A percentile compares a stretch with the other conserved stretches of the same genome.
Conservation (phyloP, 2,113 vertebrate genomes). For the Elaphurus davidianus region DNA sequence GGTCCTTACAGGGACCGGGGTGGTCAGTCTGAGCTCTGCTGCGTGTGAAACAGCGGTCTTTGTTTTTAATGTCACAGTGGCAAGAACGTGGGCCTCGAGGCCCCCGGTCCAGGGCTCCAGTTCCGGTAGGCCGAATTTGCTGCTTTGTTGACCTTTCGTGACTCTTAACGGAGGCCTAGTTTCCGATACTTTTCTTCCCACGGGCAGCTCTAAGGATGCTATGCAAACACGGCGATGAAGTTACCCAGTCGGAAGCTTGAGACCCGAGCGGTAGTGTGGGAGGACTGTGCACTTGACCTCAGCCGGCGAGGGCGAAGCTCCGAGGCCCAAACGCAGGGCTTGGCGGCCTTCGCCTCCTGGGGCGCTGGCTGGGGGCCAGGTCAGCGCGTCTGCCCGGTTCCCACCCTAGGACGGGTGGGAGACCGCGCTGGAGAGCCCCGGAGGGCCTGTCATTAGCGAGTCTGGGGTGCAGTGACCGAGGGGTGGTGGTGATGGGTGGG, state of each 20-base stretch:
- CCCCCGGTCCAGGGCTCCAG: neutral
- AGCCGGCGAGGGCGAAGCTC: neutral
- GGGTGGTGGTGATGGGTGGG: neutral
- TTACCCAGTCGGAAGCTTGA: neutral
- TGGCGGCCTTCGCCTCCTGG: neutral
- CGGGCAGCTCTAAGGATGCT: neutral
- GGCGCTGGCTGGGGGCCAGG: neutral
- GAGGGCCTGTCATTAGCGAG: neutral
- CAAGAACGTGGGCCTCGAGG: neutral
- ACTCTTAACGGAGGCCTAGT: neutral
- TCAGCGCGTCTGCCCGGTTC: neutral
- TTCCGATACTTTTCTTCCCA: neutral
- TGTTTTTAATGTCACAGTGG: neutral
- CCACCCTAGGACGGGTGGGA: too few species aligned
- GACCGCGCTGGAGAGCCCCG: neutral
- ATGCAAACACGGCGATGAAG: neutral
- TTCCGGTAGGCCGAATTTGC: neutral
- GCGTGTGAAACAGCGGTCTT: neutral
- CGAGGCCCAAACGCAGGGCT: neutral
- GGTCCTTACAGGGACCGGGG: neutral
- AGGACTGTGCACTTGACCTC: neutral
- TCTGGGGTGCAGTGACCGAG: neutral
- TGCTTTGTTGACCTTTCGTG: neutral
- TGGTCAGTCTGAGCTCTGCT: neutral
- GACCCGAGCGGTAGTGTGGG: neutral